These are phyloP conservation scores for Globicephala melas DNA, from an alignment of 2,113 vertebrate species.

Conservation along the genomic window DNA sequence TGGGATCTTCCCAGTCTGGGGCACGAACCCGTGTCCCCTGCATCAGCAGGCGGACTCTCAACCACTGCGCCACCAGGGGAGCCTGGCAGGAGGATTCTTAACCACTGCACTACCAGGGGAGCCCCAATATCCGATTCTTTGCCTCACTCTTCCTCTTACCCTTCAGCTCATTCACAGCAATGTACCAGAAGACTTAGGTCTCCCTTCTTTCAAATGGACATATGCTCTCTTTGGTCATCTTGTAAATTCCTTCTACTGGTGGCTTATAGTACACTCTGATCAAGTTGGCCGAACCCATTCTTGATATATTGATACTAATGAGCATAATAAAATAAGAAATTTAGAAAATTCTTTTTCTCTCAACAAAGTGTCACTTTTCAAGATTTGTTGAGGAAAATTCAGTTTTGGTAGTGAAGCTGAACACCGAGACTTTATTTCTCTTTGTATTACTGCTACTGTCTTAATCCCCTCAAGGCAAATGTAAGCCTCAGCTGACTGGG, in stretches of 20 bases:
- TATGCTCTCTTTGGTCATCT: background rate
- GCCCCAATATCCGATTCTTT: background rate
- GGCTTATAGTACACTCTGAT: background rate
- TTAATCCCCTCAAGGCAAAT: background rate
- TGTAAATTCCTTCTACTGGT: background rate
- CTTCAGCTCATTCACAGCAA: background rate
- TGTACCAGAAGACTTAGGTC: background rate
- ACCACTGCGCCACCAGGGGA: too few relatives aligned
- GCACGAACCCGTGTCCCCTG: too few relatives aligned
- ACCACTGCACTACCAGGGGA: too few relatives aligned
- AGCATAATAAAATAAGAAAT: conserved; percentile 12
- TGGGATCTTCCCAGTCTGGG: too few relatives aligned
- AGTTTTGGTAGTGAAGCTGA: conserved; percentile 11
- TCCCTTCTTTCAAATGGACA: background rate
- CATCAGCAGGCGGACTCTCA: too few relatives aligned
- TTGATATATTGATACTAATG: background rate
- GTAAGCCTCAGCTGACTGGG: background rate
- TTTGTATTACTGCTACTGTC: background rate
- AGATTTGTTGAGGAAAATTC: conserved; percentile 14
- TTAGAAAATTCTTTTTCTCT: conserved; percentile 16
- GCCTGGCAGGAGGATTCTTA: too few relatives aligned
- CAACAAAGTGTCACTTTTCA: background rate
- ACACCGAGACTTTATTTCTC: background rate
- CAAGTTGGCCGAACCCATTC: background rate
- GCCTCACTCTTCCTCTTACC: background rate